Base-by-base conservation (phyloP, 2,113 vertebrate genomes). In the Dromaius novaehollandiae region DNA sequence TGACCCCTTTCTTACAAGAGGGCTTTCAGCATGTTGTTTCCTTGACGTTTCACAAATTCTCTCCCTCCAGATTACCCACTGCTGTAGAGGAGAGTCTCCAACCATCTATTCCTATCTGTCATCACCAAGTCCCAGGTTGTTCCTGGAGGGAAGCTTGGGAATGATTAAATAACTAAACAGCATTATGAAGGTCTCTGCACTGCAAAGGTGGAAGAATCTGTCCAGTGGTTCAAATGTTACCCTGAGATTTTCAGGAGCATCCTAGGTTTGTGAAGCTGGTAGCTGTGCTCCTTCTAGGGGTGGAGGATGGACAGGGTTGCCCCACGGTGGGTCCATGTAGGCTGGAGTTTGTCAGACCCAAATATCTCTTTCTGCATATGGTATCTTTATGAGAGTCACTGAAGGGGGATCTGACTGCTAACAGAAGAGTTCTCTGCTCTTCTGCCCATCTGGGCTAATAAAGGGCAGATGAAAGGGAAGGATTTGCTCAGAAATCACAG, bases 401-500 rank as follows among this genome's bases (percentile, higher is more conserved):
- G 53, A 82, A 86, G 0, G 1, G 85, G 50, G 51, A 71, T 42
- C 36, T 88, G 69, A n/a, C 73, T 81, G 55, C 28, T 91, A 77
- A 88, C 94, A 95, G 40, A 44, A 94, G 15, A 73, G 38, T 61
- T 91, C 32, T 24, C n/a, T 69, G 51, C 70, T 77, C 55, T 95
- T 94, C 64, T 60, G 6, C 91, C 68, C 71, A 42, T 95, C 84
- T 86, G 55, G 68, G 58, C 20, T 89, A 89, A 95, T 82, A 91
- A 91, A 85, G 55, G 84, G 32, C 46, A 71, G 87, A 85, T 66
- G 71, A 92, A 95, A 93, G n/a, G 63, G 55, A 66, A 93, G 55
- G 64, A 94, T 94, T 95, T 96, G 55, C 38, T 82, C n/a, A 81
- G 89, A 94, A 93, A 94, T 91, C 85, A 68, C 81, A 36, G 46